A percentile compares a stretch with the other conserved stretches of the same genome.
Conservation (phyloP, 2,888 invertebrate species). For the Myathropa florea region DNA sequence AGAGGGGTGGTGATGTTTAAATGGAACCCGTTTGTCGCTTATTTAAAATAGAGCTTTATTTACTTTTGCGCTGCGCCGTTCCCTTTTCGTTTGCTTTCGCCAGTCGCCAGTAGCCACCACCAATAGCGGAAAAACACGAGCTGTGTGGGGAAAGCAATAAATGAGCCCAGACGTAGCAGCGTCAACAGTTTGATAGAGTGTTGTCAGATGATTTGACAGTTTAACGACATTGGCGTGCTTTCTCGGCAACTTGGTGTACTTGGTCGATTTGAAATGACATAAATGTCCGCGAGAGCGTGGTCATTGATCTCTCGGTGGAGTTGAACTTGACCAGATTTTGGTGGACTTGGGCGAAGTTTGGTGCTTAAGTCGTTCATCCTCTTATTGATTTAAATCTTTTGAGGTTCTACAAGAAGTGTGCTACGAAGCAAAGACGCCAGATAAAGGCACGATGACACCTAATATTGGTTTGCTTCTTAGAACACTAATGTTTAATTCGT, state of each 20-base stretch:
- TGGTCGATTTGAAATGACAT: background rate
- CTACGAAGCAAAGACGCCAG: background rate
- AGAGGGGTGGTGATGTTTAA: background rate
- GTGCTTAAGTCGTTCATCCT: background rate
- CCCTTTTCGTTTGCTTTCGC: background rate
- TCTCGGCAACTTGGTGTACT: background rate
- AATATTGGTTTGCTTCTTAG: background rate
- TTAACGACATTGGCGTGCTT: background rate
- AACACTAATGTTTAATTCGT: too few species aligned
- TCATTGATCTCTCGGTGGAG: background rate
- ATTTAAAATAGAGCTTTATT: constrained; percentile 10
- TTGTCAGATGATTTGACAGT: constrained; percentile 34
- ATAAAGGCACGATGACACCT: background rate
- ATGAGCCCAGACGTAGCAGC: constrained; percentile 40
- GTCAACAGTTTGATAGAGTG: constrained; percentile 24
- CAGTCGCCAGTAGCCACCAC: background rate
- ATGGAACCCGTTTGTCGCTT: constrained; percentile 15
- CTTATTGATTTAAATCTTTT: background rate
- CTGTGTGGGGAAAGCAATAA: background rate
- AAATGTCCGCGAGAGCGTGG: background rate
- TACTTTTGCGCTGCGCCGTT: background rate
- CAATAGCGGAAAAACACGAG: background rate
- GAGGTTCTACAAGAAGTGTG: background rate
- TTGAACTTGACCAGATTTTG: background rate
- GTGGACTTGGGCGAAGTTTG: background rate